Evolutionary conservation across 1,140 invertebrate genomes (phyloP), one percentile per base, ranked within the genome.

Genomic region (Diprion similis): DNA sequence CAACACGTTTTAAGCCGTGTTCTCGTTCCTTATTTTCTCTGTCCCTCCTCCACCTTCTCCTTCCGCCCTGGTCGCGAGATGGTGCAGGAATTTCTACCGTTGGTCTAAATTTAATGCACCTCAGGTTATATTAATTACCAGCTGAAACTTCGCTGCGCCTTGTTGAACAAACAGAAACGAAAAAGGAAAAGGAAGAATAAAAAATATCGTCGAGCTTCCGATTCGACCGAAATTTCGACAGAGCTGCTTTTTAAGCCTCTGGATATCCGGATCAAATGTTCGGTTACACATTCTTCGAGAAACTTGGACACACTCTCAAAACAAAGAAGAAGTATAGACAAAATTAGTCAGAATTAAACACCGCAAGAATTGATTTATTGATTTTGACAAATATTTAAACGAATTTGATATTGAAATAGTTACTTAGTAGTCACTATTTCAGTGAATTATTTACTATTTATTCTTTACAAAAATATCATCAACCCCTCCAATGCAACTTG

Each of bases 71-170:
- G 11, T 17, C n/a, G 11, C 4, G 51, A 59, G n/a, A 9, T 3
- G 24, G n/a, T 17, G 51, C n/a, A 59, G 6, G 51, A 59, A 59
- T 59, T 59, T 59, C 11, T 59, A 13, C 51, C 51, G 51, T 59
- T 13, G 51, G 51, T 59, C 51, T 59, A 59, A 59, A 59, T 59
- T 59, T 59, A 15, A 59, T 59, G 51, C 51, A 59, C 51, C 51
- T 15, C 11, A 17, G 51, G 11, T 59, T 59, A 59, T 59, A 59
- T 59, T 59, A 59, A 59, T 59, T 59, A 17, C 51, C 11, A 59
- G 51, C 51, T 59, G 51, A 59, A 59, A 59, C 51, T 13, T 17
- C 9, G 51, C n/a, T 17, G 51, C n/a, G 51, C n/a, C 51, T 59
- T 59, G 51, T 17, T 17, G 51, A 15, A 13, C n/a, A 59, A 59